Conservation (phyloP, 2,113 vertebrate genomes). For the Clarias batrachus region DNA sequence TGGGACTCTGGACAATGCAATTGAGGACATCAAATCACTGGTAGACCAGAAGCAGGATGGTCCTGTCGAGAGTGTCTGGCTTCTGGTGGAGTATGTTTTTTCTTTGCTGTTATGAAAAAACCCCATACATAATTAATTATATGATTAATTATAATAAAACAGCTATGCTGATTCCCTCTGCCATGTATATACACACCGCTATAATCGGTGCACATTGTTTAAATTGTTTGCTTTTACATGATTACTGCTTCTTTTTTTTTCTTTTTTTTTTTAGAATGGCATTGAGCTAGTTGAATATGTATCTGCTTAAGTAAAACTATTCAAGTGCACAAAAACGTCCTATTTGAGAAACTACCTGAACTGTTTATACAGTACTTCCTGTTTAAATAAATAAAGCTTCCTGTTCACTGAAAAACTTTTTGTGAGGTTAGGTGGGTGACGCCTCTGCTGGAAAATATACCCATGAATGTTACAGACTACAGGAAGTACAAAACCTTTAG, state of each 20-base stretch:
- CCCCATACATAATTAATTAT: background rate
- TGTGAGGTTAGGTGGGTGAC: background rate
- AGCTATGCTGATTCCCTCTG: background rate
- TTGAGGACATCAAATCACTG: conserved; percentile 70
- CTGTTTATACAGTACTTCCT: background rate
- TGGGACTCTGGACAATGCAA: conserved; percentile 75
- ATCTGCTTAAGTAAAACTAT: background rate
- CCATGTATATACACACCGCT: background rate
- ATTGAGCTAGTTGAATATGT: background rate
- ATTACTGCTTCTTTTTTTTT: background rate
- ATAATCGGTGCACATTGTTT: background rate
- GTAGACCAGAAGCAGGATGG: conserved; percentile 69
- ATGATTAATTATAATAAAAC: background rate
- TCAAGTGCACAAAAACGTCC: background rate
- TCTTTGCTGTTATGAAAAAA: background rate
- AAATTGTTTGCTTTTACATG: background rate
- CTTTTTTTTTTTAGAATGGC: background rate
- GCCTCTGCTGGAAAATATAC: background rate
- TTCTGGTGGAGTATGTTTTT: conserved; percentile 77
- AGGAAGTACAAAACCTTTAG: conserved; percentile 5
- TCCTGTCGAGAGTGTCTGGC: conserved; percentile 71
- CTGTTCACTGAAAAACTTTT: background rate
- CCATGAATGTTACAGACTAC: background rate
- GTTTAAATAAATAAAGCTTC: background rate
- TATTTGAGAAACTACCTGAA: background rate